Base-by-base conservation (phyloP, 2,797 vertebrate genomes). In the Pagetopsis macropterus region DNA sequence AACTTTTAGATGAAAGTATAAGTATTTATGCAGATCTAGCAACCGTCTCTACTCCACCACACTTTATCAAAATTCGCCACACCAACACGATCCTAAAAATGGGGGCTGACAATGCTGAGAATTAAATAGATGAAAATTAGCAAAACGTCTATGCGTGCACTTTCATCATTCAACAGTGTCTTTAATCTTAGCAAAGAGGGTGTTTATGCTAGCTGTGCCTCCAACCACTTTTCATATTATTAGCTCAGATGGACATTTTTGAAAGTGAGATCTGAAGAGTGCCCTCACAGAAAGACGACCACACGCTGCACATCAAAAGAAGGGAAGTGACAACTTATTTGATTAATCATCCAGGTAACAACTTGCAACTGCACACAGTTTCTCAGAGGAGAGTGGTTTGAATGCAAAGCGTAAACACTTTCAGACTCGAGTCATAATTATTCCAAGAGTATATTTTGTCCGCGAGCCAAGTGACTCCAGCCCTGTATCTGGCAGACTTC, bases 151-250 rank as follows among this genome's bases (percentile, higher is more conserved):
- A 71, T 84, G 77, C 68, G 23, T 63, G 81, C 78, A 71, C 88
- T 89, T 90, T 90, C 84, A 90, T 90, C 84, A 74, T 10, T 9
- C 72, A 82, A 82, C 81, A 61, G 44, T 37, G n/a, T 76, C 90
- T 93, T 93, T 93, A 89, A 92, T 93, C 88, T 92, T 72, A 31
- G 76, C 68, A 71, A 84, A 87, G 75, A 77, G 70, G 79, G 76
- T 87, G 85, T 86, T 91, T 85, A 77, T 76, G 78, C 83, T 79
- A 58, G 62, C 73, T 72, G 16, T 62, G 86, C 84, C 85, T 85
- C 78, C 69, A 85, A 85, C 76, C 77, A 68, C 82, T 87, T 87
- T 88, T 87, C 77, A 87, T 89, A 86, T 78, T 71, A 89, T 88
- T 90, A 88, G 76, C 75, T 68, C 48, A 62, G 80, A 87, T 14